Percentiles rank a stretch among this genome's conserved stretches.
Evolutionary conservation across 2,888 invertebrate species (phyloP).

Genomic region (Epinotia brunnichana): DNA sequence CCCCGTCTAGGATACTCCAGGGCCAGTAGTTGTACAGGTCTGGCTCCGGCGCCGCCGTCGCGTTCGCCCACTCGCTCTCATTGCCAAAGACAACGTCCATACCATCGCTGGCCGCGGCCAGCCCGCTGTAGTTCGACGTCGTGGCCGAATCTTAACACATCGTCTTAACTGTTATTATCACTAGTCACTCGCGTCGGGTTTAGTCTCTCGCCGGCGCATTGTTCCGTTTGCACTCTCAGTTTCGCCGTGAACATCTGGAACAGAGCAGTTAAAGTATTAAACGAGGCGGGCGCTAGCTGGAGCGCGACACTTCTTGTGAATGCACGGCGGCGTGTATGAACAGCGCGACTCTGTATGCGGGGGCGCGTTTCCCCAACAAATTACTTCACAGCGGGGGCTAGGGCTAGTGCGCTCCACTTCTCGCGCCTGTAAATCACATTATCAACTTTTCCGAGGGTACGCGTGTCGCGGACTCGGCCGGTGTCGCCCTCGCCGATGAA

Average conservation of each 20-base stretch:
- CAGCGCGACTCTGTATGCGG: conserved; percentile 61
- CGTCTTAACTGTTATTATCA: conserved; percentile 66
- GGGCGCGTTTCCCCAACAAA: conserved; percentile 60
- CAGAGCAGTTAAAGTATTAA: conserved; percentile 49
- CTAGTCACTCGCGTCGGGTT: conserved; percentile 60
- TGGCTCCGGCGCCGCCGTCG: conserved; percentile 61
- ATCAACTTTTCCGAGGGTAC: conserved; percentile 64
- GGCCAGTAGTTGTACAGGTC: conserved; percentile 79
- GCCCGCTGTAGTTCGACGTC: conserved; percentile 76
- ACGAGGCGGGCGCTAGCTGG: conserved; percentile 46
- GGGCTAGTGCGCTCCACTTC: conserved; percentile 54
- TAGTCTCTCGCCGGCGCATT: conserved; percentile 62
- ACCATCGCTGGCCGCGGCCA: conserved; percentile 80
- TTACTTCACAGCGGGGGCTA: conserved; percentile 56
- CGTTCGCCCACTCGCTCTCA: conserved; percentile 70
- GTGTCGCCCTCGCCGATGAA: conserved; percentile 55
- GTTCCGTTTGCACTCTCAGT: conserved; percentile 51
- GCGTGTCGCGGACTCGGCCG: conserved; percentile 45
- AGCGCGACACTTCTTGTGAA: conserved; percentile 52
- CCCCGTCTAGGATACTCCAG: conserved; percentile 87
- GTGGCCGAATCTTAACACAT: conserved; percentile 73
- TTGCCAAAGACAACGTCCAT: conserved; percentile 78
- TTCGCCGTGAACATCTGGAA: conserved; percentile 59
- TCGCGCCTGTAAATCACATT: conserved; percentile 64
- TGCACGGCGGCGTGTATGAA: conserved; percentile 55